Base-by-base conservation (phyloP, 2,113 vertebrate genomes). In the Vimba vimba region DNA sequence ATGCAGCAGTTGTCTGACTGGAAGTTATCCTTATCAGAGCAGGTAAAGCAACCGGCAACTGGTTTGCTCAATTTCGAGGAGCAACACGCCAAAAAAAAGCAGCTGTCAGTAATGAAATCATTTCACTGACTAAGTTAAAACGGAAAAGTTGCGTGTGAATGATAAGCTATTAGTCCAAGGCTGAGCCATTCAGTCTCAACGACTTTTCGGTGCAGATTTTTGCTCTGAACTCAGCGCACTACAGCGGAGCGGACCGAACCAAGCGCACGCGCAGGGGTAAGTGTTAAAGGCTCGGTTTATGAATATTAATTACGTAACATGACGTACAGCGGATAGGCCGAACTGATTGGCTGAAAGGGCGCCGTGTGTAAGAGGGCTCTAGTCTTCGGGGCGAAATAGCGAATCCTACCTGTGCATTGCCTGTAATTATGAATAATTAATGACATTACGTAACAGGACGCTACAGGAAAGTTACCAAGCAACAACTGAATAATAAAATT, bases 21-120 rank as follows among this genome's bases (percentile, higher is more conserved):
- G 17, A 19, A 55, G 50, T 78, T 57, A 82, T 71, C 76, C 77
- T 82, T 39, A 57, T 78, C 47, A 25, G 62, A 50, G 7, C 39
- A 71, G 87, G 45, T 71, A 86, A 82, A 55, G 71, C 66, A 19
- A 64, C 23, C 43, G 62, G 66, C 19, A 68, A 45, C 77, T 21
- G n/a, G 52, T 57, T 30, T 57, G 25, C 45, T 43, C 27, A 21
- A 13, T n/a, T 84, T 21, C 25, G 52, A 6, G 21, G 19, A n/a
- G 52, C 39, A 78, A 57, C 55, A 57, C 6, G 1, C 15, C 47
- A 0, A 0, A 13, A 52, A 27, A 73, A 71, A 78, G 10, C 9
- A 36, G 1, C 25, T 50, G 25, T 17, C 27, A 60, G 43, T 17
- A 52, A 59, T 25, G 1, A 66, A 17, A 80, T 45, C 6, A 39